Percentiles rank a stretch among this genome's conserved stretches.
Evolutionary conservation across 2,113 vertebrate species (phyloP).

Genomic region (Lampris megalopsis): DNA sequence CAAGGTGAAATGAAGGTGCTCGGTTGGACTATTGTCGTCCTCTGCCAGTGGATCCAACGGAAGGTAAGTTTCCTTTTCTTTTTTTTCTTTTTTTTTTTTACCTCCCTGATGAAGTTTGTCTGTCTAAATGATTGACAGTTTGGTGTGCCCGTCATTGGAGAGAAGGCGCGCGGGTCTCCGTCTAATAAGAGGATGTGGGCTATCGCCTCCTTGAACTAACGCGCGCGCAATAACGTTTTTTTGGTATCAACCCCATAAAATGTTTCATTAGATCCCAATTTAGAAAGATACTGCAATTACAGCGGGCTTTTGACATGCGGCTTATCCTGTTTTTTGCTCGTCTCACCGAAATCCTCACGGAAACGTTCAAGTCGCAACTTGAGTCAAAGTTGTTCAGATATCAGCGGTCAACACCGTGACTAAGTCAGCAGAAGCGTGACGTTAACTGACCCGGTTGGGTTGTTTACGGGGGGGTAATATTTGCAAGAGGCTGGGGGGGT

Average conservation of each 20-base stretch:
- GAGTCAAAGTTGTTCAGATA: slow-evolving; percentile 30
- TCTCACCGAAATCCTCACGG: neutral
- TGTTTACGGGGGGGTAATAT: no score
- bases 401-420: neutral
- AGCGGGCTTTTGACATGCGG: neutral
- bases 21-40: slow-evolving; percentile 81
- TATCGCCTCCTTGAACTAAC: slow-evolving; percentile 3
- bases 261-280: neutral
- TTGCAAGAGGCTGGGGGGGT: no score
- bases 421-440: neutral
- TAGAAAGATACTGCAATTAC: neutral
- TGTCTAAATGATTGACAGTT: neutral
- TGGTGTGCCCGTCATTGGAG: slow-evolving; percentile 14
- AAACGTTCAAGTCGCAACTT: slow-evolving; percentile 21
- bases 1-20: slow-evolving; percentile 85
- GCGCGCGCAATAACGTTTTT: neutral
- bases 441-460: no score
- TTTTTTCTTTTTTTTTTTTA: neutral
- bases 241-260: neutral
- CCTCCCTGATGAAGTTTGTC: neutral
- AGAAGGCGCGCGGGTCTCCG: slow-evolving; percentile 1
- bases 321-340: slow-evolving; percentile 2
- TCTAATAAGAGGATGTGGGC: neutral
- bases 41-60: slow-evolving; percentile 83
- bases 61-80: slow-evolving; percentile 72